These are phyloP conservation scores for human (Homo sapiens) DNA, from an alignment of 2,113 vertebrate species.

Conservation along the genomic window DNA sequence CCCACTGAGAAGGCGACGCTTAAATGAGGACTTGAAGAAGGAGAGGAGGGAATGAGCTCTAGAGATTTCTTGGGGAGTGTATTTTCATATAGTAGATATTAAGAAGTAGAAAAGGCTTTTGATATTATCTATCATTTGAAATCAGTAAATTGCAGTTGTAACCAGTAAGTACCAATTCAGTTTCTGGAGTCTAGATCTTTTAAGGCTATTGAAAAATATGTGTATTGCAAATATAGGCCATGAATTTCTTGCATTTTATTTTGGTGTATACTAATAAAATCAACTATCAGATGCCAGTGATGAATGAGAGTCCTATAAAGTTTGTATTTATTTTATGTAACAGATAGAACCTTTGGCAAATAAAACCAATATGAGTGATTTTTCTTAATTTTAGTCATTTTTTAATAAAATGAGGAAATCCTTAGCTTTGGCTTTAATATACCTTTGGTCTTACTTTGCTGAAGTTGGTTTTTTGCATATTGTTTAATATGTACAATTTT, in stretches of 20 bases:
- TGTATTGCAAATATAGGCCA: background rate
- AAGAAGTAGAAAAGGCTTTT: background rate
- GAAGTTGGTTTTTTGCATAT: background rate
- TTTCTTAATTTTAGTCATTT: background rate
- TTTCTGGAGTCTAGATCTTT: background rate
- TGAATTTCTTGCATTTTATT: background rate
- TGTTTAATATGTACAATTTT: background rate
- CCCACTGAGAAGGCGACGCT: background rate
- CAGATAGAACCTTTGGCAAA: background rate
- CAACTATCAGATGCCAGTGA: background rate
- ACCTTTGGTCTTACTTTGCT: background rate
- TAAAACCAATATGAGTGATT: background rate
- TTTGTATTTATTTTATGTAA: background rate
- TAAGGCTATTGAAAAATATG: background rate
- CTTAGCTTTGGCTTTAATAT: background rate
- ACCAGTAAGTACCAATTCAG: background rate
- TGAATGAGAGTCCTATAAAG: background rate
- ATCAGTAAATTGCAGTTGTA: background rate
- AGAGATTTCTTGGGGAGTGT: background rate
- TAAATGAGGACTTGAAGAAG: background rate
- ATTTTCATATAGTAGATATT: background rate
- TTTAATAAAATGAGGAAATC: background rate
- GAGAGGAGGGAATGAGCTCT: background rate
- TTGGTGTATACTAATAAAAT: background rate
- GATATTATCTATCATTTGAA: background rate